Base-by-base conservation (phyloP, 2,888 invertebrate genomes). In the Apomyelois bistriatella region DNA sequence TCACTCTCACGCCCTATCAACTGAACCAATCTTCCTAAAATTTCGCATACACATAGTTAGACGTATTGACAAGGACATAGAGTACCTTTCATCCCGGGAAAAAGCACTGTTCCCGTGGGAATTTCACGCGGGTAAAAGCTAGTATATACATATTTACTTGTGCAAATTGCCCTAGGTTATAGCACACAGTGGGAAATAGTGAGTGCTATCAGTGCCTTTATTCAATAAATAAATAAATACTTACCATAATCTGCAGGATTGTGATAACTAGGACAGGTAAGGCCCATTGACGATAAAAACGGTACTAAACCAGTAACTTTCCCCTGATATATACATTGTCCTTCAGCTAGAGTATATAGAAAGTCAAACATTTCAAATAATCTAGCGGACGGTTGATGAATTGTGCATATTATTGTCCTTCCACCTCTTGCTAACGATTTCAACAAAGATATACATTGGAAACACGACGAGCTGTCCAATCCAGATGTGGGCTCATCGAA, bases 341-440 rank as follows among this genome's bases (percentile, higher is more conserved):
- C 98, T 68, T 97, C 97, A 8, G 97, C 95, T 70, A 99, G 80
- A 76, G 97, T 94, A 81, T 97, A 98, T 59, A 99, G 87, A 89
- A 96, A 94, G 82, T 98, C 98, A 76, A 99, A 98, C 94, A 97
- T 98, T 87, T 98, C 98, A 75, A 98, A 98, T 46, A 98, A 91
- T 67, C 98, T 93, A 35, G 98, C 98, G 63, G 97, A 97, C 9
- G 98, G 98, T 82, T 99, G 98, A 86, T 98, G 98, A 66, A 98
- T 98, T 38, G 98, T 98, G 77, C 98, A 98, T 61, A 98, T 97
- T 58, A 98, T 96, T 28, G 98, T 98, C 61, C 98, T 93, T 0
- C 95, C 94, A 48, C 96, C 97, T 67, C 96, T 92, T 10, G 98
- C 96, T 66, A 98, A 85, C 0, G 95, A 95, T 85, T 97, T 97